These are phyloP conservation scores for Pangasianodon gigas DNA, from an alignment of 2,113 vertebrate species.

Conservation along the genomic window DNA sequence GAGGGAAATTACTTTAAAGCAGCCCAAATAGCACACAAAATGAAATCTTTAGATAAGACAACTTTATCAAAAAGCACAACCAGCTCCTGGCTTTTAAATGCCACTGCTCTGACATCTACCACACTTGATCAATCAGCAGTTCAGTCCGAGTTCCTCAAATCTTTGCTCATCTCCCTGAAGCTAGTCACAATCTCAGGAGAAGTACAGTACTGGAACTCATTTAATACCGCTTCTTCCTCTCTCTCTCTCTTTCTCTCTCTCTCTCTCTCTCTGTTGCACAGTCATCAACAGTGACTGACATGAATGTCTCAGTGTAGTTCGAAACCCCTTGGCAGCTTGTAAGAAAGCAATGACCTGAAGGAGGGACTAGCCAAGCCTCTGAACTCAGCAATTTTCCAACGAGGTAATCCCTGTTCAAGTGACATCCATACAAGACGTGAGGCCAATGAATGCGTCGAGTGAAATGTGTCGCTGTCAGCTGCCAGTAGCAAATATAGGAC, in stretches of 20 bases:
- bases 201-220: not conserved
- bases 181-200: conserved; percentile 3
- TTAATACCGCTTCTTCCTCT: not conserved
- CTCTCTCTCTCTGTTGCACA: not conserved
- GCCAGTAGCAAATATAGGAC: not conserved
- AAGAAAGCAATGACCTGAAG: conserved; percentile 41
- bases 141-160: not conserved
- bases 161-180: not conserved
- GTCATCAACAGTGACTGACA: conserved; percentile 31
- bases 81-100: not conserved
- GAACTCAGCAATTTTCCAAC: conserved; percentile 46
- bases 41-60: not conserved
- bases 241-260: not conserved
- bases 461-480: conserved; percentile 41
- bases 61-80: not conserved
- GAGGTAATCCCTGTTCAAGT: conserved; percentile 34
- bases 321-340: conserved; percentile 32
- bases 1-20: not conserved
- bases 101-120: not conserved
- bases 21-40: not conserved
- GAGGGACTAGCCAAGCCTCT: conserved; percentile 3
- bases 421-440: conserved; percentile 36
- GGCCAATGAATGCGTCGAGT: conserved; percentile 5
- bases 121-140: not conserved
- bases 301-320: conserved; percentile 11